Percentiles rank a stretch among this genome's conserved stretches.
Evolutionary conservation across 2,113 vertebrate genomes (phyloP).

Genomic region (Ophthalmolycus amberensis): DNA sequence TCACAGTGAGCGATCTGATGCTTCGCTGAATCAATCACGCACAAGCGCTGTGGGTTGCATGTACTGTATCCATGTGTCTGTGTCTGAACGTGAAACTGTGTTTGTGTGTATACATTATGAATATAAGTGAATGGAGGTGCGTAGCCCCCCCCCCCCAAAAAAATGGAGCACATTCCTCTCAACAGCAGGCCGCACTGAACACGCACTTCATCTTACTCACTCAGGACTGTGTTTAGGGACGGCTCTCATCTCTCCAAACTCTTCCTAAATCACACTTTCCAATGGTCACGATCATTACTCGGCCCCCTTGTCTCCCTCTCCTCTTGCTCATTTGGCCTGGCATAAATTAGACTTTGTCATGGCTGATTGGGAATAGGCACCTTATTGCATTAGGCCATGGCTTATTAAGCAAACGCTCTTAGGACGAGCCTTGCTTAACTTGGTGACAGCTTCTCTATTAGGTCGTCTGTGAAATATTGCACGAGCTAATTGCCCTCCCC

Average conservation of each 20-base stretch:
- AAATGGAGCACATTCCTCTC: constrained; percentile 47
- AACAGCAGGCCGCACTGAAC: constrained; percentile 45
- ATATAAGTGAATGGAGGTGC: constrained; percentile 41
- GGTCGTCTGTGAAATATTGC: constrained; percentile 75
- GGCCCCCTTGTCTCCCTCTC: constrained; percentile 48
- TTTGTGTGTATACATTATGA: constrained; percentile 58
- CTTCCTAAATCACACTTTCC: constrained; percentile 56
- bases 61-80: constrained; percentile 63
- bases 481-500: constrained; percentile 74
- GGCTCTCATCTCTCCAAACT: constrained; percentile 31
- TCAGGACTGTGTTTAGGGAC: constrained; percentile 17
- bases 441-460: constrained; percentile 84
- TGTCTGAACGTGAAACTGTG: constrained; percentile 58
- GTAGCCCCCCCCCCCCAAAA: constrained; percentile 6
- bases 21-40: constrained; percentile 81
- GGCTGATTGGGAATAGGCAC: constrained; percentile 85
- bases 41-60: constrained; percentile 58
- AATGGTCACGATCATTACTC: constrained; percentile 60
- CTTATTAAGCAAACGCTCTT: constrained; percentile 85
- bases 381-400: constrained; percentile 85
- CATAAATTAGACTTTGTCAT: constrained; percentile 84
- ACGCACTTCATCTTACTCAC: constrained; percentile 58
- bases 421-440: constrained; percentile 84
- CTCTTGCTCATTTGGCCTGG: constrained; percentile 69
- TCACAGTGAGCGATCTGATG: constrained; percentile 84